Percentiles rank a stretch among this genome's conserved stretches.
These are phyloP conservation scores for Scytalopus superciliaris DNA, from an alignment of 2,113 vertebrate species.

Conservation along the genomic window DNA sequence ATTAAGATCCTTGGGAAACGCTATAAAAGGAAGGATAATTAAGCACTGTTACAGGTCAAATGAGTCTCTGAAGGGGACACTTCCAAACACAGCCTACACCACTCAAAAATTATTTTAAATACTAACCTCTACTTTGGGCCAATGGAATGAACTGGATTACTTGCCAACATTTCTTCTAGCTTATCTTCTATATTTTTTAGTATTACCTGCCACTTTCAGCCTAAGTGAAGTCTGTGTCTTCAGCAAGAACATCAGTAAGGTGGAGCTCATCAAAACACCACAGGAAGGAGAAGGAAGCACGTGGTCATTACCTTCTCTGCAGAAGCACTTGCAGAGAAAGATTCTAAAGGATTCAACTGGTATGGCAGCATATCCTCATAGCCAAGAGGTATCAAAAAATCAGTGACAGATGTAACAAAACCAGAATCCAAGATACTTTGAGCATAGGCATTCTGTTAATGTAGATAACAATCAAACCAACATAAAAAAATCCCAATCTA, in stretches of 20 bases:
- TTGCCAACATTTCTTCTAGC: neutral
- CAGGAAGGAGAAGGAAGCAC: neutral
- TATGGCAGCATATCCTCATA: neutral
- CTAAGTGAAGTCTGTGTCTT: neutral
- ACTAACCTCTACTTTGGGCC: neutral
- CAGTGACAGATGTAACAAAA: neutral
- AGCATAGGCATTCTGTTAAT: neutral
- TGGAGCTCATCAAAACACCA: neutral
- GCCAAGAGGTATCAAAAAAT: constrained; percentile 2
- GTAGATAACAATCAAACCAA: neutral
- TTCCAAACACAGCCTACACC: neutral
- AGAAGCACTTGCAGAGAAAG: neutral
- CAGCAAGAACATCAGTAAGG: neutral
- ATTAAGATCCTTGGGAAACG: neutral
- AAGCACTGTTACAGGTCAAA: neutral
- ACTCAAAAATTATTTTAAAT: neutral
- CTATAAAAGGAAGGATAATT: neutral
- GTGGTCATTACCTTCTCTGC: neutral
- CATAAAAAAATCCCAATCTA: neutral
- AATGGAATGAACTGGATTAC: neutral
- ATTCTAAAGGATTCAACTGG: neutral
- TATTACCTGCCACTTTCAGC: neutral
- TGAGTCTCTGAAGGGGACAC: neutral
- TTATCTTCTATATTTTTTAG: neutral
- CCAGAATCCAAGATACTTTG: neutral